phyloP scores from a whole-genome alignment of 2,113 vertebrate species.

The Motacilla alba region DNA sequence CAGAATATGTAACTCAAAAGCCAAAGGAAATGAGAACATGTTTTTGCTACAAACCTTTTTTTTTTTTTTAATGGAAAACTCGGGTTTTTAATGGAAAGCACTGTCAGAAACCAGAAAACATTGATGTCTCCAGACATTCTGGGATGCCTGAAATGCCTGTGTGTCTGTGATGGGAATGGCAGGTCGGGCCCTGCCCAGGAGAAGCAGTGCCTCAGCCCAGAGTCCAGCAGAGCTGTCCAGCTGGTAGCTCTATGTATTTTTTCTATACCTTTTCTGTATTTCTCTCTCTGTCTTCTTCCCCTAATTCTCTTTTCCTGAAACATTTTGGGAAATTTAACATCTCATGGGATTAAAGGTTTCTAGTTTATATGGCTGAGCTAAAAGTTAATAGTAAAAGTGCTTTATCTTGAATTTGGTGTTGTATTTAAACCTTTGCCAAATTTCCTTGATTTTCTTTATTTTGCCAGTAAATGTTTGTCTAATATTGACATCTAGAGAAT shows the following conservation, averaged over 20 bases:
- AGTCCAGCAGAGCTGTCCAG: neutral
- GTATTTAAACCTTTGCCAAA: neutral
- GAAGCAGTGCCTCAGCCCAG: neutral
- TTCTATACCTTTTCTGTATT: neutral
- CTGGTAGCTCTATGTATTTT: accelerated
- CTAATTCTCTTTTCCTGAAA: neutral
- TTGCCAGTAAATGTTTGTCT: neutral
- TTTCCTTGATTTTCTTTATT: neutral
- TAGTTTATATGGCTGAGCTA: neutral
- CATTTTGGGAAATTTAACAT: accelerated
- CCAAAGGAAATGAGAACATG: neutral
- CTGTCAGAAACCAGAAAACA: neutral
- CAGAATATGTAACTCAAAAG: neutral
- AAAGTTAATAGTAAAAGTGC: too few species aligned
- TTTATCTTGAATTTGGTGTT: neutral
- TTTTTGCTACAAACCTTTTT: neutral
- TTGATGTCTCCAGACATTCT: neutral
- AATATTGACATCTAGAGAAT: neutral
- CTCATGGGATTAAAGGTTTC: neutral
- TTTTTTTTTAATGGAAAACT: neutral
- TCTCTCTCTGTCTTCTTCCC: neutral
- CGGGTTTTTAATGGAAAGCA: neutral
- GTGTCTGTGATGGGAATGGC: neutral
- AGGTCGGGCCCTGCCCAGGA: neutral
- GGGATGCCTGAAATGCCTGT: neutral